A percentile compares a stretch with the other conserved stretches of the same genome.
Conservation (phyloP, 2,113 vertebrate genomes). For the Penelope pileata region DNA sequence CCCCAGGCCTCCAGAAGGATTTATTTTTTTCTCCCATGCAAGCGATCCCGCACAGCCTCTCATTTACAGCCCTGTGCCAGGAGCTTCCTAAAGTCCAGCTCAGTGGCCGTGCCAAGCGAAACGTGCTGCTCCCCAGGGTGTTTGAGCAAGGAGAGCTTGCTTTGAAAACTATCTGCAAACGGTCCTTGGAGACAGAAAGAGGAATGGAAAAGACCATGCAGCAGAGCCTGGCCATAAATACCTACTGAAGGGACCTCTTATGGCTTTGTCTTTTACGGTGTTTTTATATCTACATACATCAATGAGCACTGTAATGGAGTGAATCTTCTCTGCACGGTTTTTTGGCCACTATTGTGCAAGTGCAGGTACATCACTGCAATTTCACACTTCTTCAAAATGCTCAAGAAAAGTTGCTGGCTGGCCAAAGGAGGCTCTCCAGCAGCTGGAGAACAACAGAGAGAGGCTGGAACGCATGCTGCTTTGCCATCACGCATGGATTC, state of each 20-base stretch:
- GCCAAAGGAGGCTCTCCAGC: not conserved
- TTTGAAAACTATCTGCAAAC: not conserved
- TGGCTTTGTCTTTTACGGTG: not conserved
- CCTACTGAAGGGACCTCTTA: not conserved
- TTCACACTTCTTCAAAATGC: not conserved
- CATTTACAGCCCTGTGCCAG: not conserved
- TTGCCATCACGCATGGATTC: rapidly evolving
- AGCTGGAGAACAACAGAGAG: not conserved
- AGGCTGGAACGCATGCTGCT: rapidly evolving
- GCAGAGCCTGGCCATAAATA: not conserved
- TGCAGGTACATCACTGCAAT: not conserved
- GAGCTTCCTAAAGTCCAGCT: not conserved
- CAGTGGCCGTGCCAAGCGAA: not conserved
- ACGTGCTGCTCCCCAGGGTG: not conserved
- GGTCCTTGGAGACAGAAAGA: not conserved
- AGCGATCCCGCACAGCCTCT: not conserved
- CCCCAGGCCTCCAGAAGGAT: not conserved
- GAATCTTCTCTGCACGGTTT: not conserved
- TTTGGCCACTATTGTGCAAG: not conserved
- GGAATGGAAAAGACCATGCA: not conserved
- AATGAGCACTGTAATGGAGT: not conserved
- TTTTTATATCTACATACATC: not conserved
- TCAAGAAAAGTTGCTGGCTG: not conserved
- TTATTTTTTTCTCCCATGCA: not conserved
- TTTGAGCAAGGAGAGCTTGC: not conserved